Percentiles rank a stretch among this genome's conserved stretches.
Conservation (phyloP, 2,113 vertebrate genomes). For the Ameiurus melas region DNA sequence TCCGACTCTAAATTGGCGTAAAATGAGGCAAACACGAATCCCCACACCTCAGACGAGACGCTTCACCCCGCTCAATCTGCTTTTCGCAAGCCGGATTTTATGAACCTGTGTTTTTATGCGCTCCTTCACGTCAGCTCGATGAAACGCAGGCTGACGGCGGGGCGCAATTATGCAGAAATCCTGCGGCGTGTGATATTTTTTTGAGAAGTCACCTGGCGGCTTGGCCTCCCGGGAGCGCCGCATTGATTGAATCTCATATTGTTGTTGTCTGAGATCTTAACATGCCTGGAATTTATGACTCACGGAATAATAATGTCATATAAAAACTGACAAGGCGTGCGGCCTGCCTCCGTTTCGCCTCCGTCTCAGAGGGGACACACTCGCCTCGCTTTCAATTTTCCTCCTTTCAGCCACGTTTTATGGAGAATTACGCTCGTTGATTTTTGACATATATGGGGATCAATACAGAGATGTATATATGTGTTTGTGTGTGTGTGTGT, state of each 20-base stretch:
- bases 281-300: conserved; percentile 79
- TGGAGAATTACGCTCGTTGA: conserved; percentile 69
- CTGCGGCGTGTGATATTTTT: conserved; percentile 72
- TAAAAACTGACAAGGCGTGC: conserved; percentile 74
- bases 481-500: background rate
- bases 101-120: conserved; percentile 63
- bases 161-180: conserved; percentile 74
- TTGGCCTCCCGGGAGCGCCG: conserved; percentile 57
- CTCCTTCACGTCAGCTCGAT: conserved; percentile 67
- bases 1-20: background rate
- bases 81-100: conserved; percentile 60
- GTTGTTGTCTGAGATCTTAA: conserved; percentile 78
- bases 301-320: conserved; percentile 79
- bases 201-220: conserved; percentile 65
- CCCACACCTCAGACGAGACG: background rate
- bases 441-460: conserved; percentile 69
- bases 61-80: background rate
- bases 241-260: conserved; percentile 82
- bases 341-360: conserved; percentile 47
- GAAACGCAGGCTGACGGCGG: conserved; percentile 53
- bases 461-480: conserved; percentile 63
- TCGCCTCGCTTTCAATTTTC: conserved; percentile 61
- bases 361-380: conserved; percentile 52
- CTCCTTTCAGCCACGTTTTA: conserved; percentile 55
- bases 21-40: background rate